A percentile compares a stretch with the other conserved stretches of the same genome.
These are phyloP conservation scores for Papilio polytes DNA, from an alignment of 1,140 invertebrate genomes.

Conservation along the genomic window DNA sequence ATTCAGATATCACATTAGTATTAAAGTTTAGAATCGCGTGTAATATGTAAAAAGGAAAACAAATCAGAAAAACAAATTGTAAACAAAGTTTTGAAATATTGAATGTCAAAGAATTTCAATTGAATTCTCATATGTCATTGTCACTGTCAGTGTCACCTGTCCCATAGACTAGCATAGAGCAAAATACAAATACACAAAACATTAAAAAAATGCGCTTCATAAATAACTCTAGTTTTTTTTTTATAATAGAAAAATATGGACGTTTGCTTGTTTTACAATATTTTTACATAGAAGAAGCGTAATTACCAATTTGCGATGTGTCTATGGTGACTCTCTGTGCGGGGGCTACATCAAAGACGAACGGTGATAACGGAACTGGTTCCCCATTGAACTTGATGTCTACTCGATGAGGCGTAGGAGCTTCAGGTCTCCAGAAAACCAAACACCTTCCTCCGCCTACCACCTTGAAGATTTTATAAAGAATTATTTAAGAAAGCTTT, in stretches of 20 bases:
- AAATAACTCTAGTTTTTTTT: too few species aligned
- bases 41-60: too few species aligned
- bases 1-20: too few species aligned
- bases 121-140: too few species aligned
- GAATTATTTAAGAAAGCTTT: neutral
- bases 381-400: slow-evolving; percentile 99
- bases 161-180: too few species aligned
- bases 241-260: too few species aligned
- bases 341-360: slow-evolving; percentile 82
- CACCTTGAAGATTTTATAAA: slow-evolving; percentile 61
- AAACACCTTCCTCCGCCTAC: slow-evolving; percentile 97
- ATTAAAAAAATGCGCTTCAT: too few species aligned
- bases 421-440: slow-evolving; percentile 97
- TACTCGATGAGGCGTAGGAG: slow-evolving; percentile 95
- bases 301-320: slow-evolving; percentile 76
- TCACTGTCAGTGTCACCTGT: too few species aligned
- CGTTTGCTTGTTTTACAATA: too few species aligned
- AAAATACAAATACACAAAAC: too few species aligned
- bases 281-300: neutral
- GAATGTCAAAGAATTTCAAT: too few species aligned
- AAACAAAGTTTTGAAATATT: slow-evolving; percentile 20
- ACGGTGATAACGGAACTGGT: slow-evolving; percentile 96
- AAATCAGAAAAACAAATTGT: slow-evolving; percentile 19
- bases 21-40: too few species aligned
- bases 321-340: slow-evolving; percentile 77